phyloP scores from a whole-genome alignment of 1,140 invertebrate genomes.

The Drosophila ironensis region DNA sequence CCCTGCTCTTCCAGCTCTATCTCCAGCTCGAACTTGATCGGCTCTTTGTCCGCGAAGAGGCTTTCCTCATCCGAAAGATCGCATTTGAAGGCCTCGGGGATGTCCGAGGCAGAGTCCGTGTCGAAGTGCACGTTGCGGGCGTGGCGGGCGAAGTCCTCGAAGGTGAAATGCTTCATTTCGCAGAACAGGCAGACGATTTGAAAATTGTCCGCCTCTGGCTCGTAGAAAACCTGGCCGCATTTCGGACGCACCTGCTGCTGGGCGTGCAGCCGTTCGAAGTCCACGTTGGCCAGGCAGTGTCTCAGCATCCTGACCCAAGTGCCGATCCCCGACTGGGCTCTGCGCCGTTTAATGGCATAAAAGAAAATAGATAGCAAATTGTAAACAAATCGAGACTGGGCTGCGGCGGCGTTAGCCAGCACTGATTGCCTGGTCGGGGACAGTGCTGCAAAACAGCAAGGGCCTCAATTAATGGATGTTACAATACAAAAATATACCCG shows the following conservation, averaged over 20 bases:
- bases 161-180: slow-evolving; percentile 62
- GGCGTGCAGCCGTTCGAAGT: slow-evolving; percentile 47
- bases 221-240: slow-evolving; percentile 66
- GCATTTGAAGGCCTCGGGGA: too few relatives aligned
- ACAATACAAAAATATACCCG: too few relatives aligned
- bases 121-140: slow-evolving; percentile 66
- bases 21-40: not conserved
- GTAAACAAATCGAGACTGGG: slow-evolving; percentile 36
- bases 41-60: too few relatives aligned
- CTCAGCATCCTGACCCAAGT: slow-evolving; percentile 54
- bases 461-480: too few relatives aligned
- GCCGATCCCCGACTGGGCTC: not conserved
- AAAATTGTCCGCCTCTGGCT: slow-evolving; percentile 49
- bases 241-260: slow-evolving; percentile 50
- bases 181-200: slow-evolving; percentile 60
- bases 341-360: not conserved
- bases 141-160: slow-evolving; percentile 61
- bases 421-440: not conserved
- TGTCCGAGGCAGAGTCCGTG: too few relatives aligned
- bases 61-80: too few relatives aligned
- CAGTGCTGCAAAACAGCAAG: not conserved
- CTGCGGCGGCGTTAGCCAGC: not conserved
- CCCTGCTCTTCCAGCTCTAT: not conserved
- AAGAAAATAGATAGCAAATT: slow-evolving; percentile 17
- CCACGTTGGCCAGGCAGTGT: slow-evolving; percentile 58